phyloP scores from a whole-genome alignment of 2,113 vertebrate genomes.

The Bettongia penicillata region DNA sequence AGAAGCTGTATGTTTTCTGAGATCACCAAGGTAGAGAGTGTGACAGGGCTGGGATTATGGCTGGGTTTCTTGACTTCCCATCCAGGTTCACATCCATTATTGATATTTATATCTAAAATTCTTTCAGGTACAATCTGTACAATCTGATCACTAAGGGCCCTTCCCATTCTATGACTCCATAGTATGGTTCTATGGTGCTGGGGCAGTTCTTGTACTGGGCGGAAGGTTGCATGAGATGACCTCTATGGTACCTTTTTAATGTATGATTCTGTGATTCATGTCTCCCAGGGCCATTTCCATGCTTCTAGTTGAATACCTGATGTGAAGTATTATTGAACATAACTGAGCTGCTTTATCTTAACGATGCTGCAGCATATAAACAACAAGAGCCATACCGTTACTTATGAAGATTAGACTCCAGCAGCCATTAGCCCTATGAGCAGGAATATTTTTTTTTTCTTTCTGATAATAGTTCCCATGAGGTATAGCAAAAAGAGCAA shows the following conservation, averaged over 20 bases:
- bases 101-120: neutral
- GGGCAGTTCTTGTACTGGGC: neutral
- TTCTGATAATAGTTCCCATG: neutral
- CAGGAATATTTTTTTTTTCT: neutral
- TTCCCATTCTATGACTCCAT: neutral
- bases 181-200: neutral
- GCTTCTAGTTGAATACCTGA: neutral
- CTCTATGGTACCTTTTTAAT: neutral
- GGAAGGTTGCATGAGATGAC: neutral
- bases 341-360: neutral
- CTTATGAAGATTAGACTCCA: neutral
- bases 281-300: neutral
- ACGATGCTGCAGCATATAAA: neutral
- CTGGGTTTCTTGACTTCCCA: neutral
- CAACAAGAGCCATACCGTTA: neutral
- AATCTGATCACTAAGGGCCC: neutral
- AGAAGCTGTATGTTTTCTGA: neutral
- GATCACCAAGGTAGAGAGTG: neutral
- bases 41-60: neutral
- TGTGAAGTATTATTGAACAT: neutral
- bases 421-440: neutral
- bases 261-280: neutral
- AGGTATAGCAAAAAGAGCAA: constrained; percentile 12
- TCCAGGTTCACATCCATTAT: neutral
- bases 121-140: neutral